These are phyloP conservation scores for Lonchura striata DNA, from an alignment of 2,113 vertebrate species.

Conservation along the genomic window DNA sequence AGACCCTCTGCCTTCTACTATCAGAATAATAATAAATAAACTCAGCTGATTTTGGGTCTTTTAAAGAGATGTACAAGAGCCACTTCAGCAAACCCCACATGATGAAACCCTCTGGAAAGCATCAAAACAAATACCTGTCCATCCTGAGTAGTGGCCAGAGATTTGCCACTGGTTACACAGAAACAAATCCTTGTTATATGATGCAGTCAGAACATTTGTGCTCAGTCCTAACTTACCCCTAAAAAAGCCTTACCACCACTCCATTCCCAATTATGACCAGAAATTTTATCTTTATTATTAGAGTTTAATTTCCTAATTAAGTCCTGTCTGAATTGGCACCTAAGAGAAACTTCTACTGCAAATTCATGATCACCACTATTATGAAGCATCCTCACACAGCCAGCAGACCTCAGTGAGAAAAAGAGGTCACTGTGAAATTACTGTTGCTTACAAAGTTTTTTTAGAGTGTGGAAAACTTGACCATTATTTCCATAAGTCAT, in stretches of 20 bases:
- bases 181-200: neutral
- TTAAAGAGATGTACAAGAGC: neutral
- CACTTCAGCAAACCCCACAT: neutral
- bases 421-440: neutral
- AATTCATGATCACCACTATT: rapidly evolving
- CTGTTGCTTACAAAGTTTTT: neutral
- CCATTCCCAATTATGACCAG: neutral
- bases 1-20: neutral
- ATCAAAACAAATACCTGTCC: neutral
- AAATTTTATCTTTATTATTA: too few species aligned
- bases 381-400: neutral
- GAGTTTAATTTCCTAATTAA: neutral
- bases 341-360: neutral
- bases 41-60: neutral
- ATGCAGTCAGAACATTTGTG: neutral
- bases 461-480: neutral
- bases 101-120: neutral
- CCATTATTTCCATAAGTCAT: neutral
- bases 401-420: neutral
- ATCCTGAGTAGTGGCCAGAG: neutral
- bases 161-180: neutral
- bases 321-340: neutral
- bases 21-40: neutral
- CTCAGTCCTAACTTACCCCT: neutral
- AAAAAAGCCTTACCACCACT: neutral